These are phyloP conservation scores for Leptothorax acervorum DNA, from an alignment of 2,888 invertebrate genomes.

Conservation along the genomic window DNA sequence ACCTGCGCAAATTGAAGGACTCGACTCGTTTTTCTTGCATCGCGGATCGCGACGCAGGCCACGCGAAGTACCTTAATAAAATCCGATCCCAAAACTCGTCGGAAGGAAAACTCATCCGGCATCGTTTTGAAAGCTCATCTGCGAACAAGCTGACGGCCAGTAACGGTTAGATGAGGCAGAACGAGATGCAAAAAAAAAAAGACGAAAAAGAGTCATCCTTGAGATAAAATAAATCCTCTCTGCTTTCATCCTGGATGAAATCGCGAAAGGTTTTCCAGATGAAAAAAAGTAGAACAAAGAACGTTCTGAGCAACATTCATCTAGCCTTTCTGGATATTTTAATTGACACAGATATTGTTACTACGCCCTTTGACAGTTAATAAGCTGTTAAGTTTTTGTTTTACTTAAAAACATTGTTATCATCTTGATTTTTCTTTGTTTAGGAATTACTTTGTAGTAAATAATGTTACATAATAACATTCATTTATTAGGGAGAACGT, in stretches of 20 bases:
- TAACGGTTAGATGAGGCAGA: conserved; percentile 18
- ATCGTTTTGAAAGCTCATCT: conserved; percentile 64
- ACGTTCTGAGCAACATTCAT: neutral
- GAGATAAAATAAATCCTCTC: conserved; percentile 24
- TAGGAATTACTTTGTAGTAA: neutral
- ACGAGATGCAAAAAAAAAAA: conserved; percentile 7
- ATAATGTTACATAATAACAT: neutral
- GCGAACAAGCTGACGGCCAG: conserved; percentile 16
- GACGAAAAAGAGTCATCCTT: neutral
- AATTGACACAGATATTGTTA: conserved; percentile 8
- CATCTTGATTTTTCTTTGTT: neutral
- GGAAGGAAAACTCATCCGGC: conserved; percentile 51
- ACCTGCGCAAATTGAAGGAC: conserved; percentile 56
- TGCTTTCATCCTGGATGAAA: conserved; percentile 1
- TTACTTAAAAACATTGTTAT: neutral
- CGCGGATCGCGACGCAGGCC: conserved; percentile 25
- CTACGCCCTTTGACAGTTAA: neutral
- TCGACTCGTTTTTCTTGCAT: conserved; percentile 33
- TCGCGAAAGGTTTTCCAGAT: neutral
- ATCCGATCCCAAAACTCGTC: conserved; percentile 64
- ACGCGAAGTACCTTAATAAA: conserved; percentile 64
- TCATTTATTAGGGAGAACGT: neutral
- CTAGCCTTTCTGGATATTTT: neutral
- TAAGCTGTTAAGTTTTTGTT: neutral
- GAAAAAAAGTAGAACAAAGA: neutral